Percentiles rank a stretch among this genome's conserved stretches.
These are phyloP conservation scores for Pao palembangensis DNA, from an alignment of 2,113 vertebrate species.

Conservation along the genomic window DNA sequence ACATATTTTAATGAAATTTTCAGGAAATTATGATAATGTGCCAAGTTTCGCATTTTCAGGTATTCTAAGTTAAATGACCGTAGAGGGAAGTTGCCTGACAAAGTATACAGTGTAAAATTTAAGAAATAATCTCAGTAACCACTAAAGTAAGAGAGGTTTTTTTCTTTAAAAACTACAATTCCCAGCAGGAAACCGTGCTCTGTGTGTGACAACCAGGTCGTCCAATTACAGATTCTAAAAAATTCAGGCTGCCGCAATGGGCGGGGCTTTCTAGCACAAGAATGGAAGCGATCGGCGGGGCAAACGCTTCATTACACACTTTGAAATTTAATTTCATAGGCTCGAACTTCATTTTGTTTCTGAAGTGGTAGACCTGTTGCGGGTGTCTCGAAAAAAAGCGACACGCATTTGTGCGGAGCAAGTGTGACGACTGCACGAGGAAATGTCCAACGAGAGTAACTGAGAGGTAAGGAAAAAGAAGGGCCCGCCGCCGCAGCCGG, in stretches of 20 bases:
- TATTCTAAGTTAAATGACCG: no score
- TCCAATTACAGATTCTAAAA: conserved; percentile 56
- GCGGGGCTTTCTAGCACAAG: conserved; percentile 58
- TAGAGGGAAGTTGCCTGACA: background rate
- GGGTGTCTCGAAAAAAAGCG: background rate
- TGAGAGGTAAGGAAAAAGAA: conserved; percentile 71
- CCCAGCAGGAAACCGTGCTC: background rate
- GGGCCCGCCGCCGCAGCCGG: conserved; percentile 61
- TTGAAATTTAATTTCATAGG: conserved; percentile 32
- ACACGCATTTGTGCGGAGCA: background rate
- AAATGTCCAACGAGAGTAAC: conserved; percentile 62
- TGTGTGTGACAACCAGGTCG: conserved; percentile 43
- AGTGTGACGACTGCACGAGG: conserved; percentile 43
- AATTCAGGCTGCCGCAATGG: conserved; percentile 46
- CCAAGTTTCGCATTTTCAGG: no score
- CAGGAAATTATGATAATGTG: no score
- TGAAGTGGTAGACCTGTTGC: background rate
- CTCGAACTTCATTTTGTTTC: background rate
- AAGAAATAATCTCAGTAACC: no score
- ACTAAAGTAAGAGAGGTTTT: background rate
- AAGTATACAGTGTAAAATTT: background rate
- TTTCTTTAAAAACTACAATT: conserved; percentile 47
- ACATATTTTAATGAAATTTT: no score
- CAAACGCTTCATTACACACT: conserved; percentile 63
- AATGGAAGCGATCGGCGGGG: conserved; percentile 60